phyloP scores from a whole-genome alignment of 2,888 invertebrate species.

The Drosophila prolongata region DNA sequence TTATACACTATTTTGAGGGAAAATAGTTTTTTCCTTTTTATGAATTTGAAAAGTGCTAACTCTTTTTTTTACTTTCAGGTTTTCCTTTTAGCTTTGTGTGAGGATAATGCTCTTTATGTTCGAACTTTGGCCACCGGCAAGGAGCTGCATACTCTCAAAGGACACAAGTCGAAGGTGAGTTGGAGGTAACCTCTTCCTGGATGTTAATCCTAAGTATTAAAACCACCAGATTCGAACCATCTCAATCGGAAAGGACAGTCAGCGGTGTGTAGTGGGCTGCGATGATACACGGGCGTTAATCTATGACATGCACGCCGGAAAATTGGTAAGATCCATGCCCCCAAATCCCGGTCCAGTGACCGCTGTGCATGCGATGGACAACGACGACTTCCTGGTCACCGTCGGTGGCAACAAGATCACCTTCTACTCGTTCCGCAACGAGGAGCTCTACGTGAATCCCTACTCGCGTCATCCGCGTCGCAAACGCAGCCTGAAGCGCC shows the following conservation, averaged over 20 bases:
- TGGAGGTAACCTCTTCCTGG: background rate
- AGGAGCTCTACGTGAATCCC: slow-evolving; percentile 87
- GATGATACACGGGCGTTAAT: slow-evolving; percentile 92
- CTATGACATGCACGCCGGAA: slow-evolving; percentile 92
- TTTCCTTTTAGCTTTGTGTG: slow-evolving; percentile 93
- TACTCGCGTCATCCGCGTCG: slow-evolving; percentile 87
- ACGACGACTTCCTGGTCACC: slow-evolving; percentile 92
- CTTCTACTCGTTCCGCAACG: slow-evolving; percentile 94
- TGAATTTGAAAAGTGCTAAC: too few relatives aligned
- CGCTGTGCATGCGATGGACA: slow-evolving; percentile 90
- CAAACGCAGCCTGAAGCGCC: slow-evolving; percentile 86
- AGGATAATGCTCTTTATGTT: slow-evolving; percentile 93
- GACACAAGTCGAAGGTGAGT: slow-evolving; percentile 91
- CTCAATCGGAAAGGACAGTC: slow-evolving; percentile 91
- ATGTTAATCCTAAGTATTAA: background rate
- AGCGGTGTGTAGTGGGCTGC: slow-evolving; percentile 92
- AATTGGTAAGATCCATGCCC: slow-evolving; percentile 88
- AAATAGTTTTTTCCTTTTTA: too few relatives aligned
- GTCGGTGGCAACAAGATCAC: slow-evolving; percentile 93
- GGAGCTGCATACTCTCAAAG: slow-evolving; percentile 92
- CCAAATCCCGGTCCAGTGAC: slow-evolving; percentile 88
- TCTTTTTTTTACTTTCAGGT: slow-evolving; percentile 82
- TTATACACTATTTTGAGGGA: too few relatives aligned
- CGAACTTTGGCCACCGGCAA: slow-evolving; percentile 95
- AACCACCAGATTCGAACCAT: slow-evolving; percentile 88